Conservation (phyloP, 1,140 invertebrate genomes). For the Chironomus striatipennis region DNA sequence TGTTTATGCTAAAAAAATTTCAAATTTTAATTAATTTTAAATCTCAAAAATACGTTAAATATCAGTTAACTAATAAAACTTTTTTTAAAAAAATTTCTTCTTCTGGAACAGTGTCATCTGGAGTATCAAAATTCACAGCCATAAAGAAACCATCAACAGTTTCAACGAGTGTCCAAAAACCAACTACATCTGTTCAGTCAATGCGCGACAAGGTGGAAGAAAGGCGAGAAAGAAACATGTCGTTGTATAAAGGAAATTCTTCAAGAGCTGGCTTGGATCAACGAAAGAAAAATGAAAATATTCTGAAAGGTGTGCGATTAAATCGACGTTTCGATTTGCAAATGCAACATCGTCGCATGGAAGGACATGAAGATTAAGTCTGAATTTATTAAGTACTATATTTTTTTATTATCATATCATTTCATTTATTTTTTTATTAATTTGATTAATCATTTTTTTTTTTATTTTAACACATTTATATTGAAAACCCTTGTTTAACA, state of each 20-base stretch:
- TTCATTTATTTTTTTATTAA: too few species aligned
- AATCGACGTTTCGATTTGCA: constrained; percentile 58
- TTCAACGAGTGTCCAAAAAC: not conserved
- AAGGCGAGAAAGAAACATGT: not conserved
- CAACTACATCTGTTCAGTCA: not conserved
- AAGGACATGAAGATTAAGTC: not conserved
- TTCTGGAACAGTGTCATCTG: too few species aligned
- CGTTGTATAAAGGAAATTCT: not conserved
- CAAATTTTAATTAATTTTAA: too few species aligned
- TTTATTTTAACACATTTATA: too few species aligned
- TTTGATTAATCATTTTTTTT: too few species aligned
- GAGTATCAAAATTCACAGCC: not conserved
- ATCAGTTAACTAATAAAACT: too few species aligned
- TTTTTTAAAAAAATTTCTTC: too few species aligned
- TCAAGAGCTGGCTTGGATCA: constrained; percentile 21
- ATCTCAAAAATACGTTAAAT: too few species aligned
- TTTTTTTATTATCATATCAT: too few species aligned
- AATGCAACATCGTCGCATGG: constrained; percentile 45
- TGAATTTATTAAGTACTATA: not conserved
- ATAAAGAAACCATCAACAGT: not conserved
- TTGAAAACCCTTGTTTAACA: too few species aligned
- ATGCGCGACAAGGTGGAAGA: not conserved
- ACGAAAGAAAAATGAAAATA: constrained; percentile 38
- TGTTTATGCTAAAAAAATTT: too few species aligned
- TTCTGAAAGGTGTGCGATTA: constrained; percentile 50